Conservation (phyloP, 2,113 vertebrate species). For the Odocoileus virginianus region DNA sequence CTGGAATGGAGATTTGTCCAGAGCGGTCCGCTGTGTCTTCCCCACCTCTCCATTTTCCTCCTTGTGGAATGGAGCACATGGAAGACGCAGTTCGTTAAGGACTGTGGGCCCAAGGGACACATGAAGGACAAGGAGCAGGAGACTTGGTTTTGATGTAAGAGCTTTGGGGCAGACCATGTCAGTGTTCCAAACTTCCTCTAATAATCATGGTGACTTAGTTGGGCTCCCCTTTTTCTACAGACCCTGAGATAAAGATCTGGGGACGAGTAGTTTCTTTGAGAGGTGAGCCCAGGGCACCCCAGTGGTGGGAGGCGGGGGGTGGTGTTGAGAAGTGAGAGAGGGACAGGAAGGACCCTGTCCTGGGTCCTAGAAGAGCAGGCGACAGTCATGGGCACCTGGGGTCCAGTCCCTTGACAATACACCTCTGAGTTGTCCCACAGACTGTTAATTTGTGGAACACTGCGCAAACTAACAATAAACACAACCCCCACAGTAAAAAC, state of each 20-base stretch:
- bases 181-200: not conserved
- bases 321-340: not conserved
- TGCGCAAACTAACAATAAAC: not conserved
- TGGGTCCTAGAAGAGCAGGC: not conserved
- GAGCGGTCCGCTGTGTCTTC: accelerated
- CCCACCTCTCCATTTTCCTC: not conserved
- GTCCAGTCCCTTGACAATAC: accelerated
- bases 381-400: accelerated
- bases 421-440: not conserved
- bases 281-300: not conserved
- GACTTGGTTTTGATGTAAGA: not conserved
- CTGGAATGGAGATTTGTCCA: not conserved
- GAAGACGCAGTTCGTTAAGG: not conserved
- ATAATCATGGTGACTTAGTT: not conserved
- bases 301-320: accelerated
- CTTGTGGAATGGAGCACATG: not conserved
- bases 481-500: not conserved
- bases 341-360: not conserved
- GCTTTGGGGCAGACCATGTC: accelerated
- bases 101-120: not conserved
- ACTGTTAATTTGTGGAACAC: not conserved
- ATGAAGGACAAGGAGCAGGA: not conserved
- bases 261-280: not conserved
- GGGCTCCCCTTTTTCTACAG: not conserved
- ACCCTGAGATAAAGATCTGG: not conserved